phyloP scores from a whole-genome alignment of 1,140 invertebrate species.

The Ooceraea biroi region DNA sequence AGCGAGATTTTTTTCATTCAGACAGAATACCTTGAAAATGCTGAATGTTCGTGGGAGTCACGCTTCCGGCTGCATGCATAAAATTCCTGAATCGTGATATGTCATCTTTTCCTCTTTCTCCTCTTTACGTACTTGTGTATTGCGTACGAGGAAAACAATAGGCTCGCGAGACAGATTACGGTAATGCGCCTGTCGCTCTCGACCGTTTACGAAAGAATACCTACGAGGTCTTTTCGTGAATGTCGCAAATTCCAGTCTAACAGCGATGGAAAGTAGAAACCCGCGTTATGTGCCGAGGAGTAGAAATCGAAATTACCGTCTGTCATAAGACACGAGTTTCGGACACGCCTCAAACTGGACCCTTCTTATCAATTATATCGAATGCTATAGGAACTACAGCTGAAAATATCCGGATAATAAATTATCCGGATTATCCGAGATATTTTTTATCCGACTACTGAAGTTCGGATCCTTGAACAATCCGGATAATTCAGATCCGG shows the following conservation, averaged over 20 bases:
- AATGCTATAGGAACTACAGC: too few species aligned
- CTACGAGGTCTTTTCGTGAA: constrained; percentile 57
- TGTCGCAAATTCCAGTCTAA: constrained; percentile 44
- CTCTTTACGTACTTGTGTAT: constrained; percentile 34
- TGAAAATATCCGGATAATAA: too few species aligned
- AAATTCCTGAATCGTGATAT: constrained; percentile 29
- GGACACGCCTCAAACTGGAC: neutral
- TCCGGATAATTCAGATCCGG: too few species aligned
- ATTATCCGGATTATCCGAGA: too few species aligned
- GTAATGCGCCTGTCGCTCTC: constrained; percentile 52
- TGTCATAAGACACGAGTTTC: neutral
- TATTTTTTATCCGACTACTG: too few species aligned
- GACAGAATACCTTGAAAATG: too few species aligned
- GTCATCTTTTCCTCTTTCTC: neutral
- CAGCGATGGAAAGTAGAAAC: constrained; percentile 49
- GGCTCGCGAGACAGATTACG: constrained; percentile 45
- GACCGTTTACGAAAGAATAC: constrained; percentile 60
- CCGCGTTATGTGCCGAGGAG: constrained; percentile 8
- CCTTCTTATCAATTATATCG: neutral
- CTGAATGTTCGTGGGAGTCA: neutral
- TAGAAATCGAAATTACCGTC: constrained; percentile 33
- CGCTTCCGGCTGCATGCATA: constrained; percentile 23
- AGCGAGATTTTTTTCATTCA: too few species aligned
- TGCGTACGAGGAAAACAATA: constrained; percentile 52
- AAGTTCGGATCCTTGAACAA: too few species aligned